These are phyloP conservation scores for Theonella swinhoei DNA, from an alignment of 37 sponge, comb jelly and placozoan genomes.

Conservation along the genomic window DNA sequence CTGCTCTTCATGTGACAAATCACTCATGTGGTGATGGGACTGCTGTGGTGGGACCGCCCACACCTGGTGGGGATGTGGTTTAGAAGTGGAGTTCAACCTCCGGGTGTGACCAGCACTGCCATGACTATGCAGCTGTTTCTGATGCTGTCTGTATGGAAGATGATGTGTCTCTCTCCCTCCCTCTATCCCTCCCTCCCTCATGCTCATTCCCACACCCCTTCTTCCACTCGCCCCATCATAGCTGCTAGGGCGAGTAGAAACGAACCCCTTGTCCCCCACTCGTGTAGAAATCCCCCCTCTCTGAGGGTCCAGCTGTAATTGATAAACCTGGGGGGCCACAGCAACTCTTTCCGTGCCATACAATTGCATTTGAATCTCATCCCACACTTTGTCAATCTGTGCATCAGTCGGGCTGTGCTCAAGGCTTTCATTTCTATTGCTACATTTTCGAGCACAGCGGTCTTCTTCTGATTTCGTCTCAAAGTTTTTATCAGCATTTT, in stretches of 20 bases:
- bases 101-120: neutral
- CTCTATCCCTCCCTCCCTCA: too few species aligned
- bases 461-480: neutral
- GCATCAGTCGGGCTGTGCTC: conserved; percentile 72
- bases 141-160: neutral
- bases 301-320: neutral
- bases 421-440: neutral
- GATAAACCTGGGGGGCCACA: conserved; percentile 26
- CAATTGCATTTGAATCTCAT: conserved; percentile 40
- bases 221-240: too few species aligned
- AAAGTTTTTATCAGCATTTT: neutral
- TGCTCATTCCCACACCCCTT: too few species aligned
- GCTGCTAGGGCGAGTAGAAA: too few species aligned
- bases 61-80: neutral
- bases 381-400: conserved; percentile 58
- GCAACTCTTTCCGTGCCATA: conserved; percentile 7
- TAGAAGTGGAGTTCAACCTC: neutral
- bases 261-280: too few species aligned
- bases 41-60: neutral
- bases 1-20: conserved; percentile 62
- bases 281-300: too few species aligned
- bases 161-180: too few species aligned
- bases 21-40: neutral
- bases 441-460: too few species aligned
- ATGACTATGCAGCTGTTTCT: neutral